These are phyloP conservation scores for Enteromius trimaculatus DNA, from an alignment of 2,797 vertebrate genomes.

Conservation along the genomic window DNA sequence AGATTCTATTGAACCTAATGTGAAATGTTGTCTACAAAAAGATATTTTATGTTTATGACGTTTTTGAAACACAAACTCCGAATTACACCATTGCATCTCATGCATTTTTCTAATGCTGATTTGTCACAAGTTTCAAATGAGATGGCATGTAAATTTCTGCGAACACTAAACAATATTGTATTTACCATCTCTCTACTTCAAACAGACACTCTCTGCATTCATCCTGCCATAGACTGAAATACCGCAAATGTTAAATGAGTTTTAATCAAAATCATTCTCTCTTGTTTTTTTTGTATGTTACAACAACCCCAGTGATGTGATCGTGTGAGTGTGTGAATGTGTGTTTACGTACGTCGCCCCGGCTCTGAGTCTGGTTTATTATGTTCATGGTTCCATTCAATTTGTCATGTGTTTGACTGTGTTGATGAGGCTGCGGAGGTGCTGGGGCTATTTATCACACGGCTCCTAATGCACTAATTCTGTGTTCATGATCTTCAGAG, in stretches of 20 bases:
- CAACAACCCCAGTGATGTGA: constrained; percentile 20
- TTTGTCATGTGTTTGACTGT: constrained; percentile 69
- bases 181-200: neutral
- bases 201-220: neutral
- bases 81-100: neutral
- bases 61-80: neutral
- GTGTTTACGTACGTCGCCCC: constrained; percentile 26
- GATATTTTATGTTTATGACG: neutral
- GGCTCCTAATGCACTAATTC: constrained; percentile 84
- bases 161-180: neutral
- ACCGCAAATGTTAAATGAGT: neutral
- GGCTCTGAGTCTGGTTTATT: constrained; percentile 28
- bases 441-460: constrained; percentile 83
- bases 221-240: neutral
- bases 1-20: neutral
- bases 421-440: constrained; percentile 63
- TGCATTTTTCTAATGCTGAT: constrained; percentile 5
- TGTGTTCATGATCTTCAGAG: constrained; percentile 86
- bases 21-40: neutral
- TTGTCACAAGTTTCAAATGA: neutral
- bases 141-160: neutral
- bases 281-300: neutral
- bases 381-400: constrained; percentile 69
- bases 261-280: constrained; percentile 25
- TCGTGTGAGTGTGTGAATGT: constrained; percentile 4